Conservation (phyloP, 2,797 vertebrate genomes). For the Halcyon badia region DNA sequence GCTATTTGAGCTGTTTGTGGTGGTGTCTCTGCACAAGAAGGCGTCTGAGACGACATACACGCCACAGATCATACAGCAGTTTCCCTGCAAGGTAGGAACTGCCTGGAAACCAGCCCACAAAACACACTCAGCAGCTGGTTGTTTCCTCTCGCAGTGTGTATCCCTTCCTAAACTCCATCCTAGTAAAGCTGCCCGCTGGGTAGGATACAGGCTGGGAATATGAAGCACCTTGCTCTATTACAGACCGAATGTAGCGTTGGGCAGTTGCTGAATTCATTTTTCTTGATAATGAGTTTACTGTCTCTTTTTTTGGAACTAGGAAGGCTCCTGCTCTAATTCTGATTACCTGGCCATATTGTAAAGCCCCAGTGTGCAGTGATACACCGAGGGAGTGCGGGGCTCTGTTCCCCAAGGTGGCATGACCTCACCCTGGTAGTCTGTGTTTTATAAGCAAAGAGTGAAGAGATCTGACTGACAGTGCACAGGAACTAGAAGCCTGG, state of each 20-base stretch:
- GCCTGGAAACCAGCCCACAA: background rate
- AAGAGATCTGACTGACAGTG: background rate
- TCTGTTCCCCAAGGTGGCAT: background rate
- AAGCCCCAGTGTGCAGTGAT: background rate
- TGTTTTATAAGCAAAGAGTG: background rate
- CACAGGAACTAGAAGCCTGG: background rate
- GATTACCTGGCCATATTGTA: background rate
- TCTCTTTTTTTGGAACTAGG: background rate
- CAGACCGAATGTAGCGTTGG: background rate
- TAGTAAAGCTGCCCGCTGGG: background rate
- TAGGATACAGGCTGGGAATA: background rate
- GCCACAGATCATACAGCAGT: conserved; percentile 95
- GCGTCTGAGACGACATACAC: conserved; percentile 84
- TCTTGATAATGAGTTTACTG: background rate
- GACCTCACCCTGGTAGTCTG: background rate
- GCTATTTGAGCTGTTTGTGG: conserved; percentile 96
- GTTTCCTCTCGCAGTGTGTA: background rate
- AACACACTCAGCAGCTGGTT: background rate
- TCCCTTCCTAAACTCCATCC: background rate
- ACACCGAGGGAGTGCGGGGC: background rate
- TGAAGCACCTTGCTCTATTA: background rate
- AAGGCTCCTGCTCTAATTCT: background rate
- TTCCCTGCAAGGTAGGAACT: conserved; percentile 90
- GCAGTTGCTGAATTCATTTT: background rate
- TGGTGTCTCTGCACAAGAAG: conserved; percentile 93